Conservation (phyloP, 2,113 vertebrate species). For the Capra hircus region DNA sequence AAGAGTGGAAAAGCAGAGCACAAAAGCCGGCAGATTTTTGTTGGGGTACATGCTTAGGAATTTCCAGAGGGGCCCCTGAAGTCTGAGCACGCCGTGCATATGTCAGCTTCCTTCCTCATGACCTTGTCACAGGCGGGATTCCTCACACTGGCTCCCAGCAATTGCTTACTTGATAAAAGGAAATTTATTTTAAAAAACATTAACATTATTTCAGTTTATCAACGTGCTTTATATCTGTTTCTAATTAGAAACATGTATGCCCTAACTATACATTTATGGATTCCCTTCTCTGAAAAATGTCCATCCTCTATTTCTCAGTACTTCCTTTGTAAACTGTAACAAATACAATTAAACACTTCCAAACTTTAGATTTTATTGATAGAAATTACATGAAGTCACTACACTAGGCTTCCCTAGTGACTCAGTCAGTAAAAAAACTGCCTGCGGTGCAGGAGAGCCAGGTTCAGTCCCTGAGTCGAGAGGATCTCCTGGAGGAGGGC, state of each 20-base stretch:
- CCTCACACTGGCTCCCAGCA: too few species aligned
- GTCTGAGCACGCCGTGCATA: too few species aligned
- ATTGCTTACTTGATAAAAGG: background rate
- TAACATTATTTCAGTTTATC: background rate
- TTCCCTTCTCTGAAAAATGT: background rate
- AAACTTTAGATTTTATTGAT: background rate
- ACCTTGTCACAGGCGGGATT: too few species aligned
- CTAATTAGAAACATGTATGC: background rate
- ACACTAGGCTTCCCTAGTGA: background rate
- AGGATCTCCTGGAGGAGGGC: background rate
- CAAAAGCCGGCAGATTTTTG: too few species aligned
- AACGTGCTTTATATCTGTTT: background rate
- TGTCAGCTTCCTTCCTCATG: too few species aligned
- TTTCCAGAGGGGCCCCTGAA: too few species aligned
- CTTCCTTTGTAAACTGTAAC: background rate
- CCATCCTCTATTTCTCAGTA: background rate
- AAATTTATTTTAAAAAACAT: background rate
- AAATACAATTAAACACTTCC: background rate
- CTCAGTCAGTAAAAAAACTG: background rate
- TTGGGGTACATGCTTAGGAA: too few species aligned
- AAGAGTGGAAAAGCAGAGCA: too few species aligned
- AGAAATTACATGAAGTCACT: background rate
- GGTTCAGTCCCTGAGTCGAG: background rate
- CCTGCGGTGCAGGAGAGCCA: background rate
- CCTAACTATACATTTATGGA: background rate